Conservation (phyloP, 2,113 vertebrate genomes). For the Cinclus mexicanus region DNA sequence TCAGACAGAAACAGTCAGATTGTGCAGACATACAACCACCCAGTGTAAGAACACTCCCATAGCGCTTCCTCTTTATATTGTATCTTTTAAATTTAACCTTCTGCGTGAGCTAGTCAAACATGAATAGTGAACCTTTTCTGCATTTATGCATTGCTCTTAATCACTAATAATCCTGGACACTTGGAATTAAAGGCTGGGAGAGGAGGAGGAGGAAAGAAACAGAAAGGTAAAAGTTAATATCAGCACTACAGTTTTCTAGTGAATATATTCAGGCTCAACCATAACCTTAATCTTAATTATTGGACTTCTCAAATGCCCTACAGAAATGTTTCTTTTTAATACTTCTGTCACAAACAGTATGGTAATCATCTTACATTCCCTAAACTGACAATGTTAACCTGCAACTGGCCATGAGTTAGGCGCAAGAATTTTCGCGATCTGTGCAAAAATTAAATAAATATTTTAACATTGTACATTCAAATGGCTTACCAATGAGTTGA, state of each 20-base stretch:
- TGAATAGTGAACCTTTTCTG: background rate
- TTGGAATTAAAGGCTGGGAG: background rate
- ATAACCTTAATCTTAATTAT: background rate
- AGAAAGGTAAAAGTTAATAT: background rate
- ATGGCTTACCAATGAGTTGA: background rate
- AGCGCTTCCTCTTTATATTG: background rate
- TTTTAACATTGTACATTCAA: background rate
- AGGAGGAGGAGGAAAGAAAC: fast-evolving
- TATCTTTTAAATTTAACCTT: background rate
- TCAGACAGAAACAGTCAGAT: background rate
- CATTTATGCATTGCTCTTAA: background rate
- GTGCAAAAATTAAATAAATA: background rate
- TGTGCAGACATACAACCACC: background rate
- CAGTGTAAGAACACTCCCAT: background rate
- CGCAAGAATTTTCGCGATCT: background rate
- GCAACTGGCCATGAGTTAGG: background rate
- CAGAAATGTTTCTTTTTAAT: background rate
- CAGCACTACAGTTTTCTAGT: background rate
- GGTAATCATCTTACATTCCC: background rate
- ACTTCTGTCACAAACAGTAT: background rate
- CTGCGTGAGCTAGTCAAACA: background rate
- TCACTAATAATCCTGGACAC: background rate
- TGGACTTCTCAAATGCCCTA: background rate
- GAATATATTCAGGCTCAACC: background rate
- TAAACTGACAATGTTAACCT: background rate